Evolutionary conservation across 2,113 vertebrate genomes (phyloP).

Genomic region (Gopherus flavomarginatus): DNA sequence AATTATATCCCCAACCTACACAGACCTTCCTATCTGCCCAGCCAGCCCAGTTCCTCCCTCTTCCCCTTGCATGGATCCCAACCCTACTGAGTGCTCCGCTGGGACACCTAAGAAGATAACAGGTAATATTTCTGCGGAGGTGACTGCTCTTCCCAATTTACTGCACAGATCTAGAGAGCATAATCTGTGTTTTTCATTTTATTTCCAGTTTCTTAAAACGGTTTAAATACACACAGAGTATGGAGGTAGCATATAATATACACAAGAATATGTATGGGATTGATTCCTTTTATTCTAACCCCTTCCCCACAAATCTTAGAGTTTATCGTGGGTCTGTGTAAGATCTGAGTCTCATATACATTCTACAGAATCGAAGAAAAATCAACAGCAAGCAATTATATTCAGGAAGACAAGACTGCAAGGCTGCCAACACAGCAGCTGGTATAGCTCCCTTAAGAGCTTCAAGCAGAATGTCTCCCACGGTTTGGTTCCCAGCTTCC

Average conservation of each 20-base stretch:
- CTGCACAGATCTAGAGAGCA: fast-evolving
- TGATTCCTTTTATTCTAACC: constrained; percentile 13
- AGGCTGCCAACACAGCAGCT: constrained; percentile 65
- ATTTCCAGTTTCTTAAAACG: background rate
- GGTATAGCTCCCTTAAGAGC: background rate
- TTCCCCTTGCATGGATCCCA: background rate
- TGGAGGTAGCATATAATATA: background rate
- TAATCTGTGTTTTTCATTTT: background rate
- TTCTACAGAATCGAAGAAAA: constrained; percentile 28
- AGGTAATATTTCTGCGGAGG: background rate
- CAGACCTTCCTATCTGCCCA: background rate
- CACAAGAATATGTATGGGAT: constrained; percentile 31
- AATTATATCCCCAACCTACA: background rate
- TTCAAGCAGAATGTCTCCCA: background rate
- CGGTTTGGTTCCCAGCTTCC: constrained; percentile 29
- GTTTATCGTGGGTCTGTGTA: background rate
- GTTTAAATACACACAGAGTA: background rate
- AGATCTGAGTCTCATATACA: background rate
- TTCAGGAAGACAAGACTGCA: constrained; percentile 7
- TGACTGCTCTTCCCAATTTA: fast-evolving
- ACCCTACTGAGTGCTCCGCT: background rate
- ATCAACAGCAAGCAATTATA: constrained; percentile 13
- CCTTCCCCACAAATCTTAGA: background rate
- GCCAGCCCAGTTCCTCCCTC: background rate
- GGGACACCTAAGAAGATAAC: background rate